phyloP scores from a whole-genome alignment of 2,797 vertebrate species.

The Aeoliscus strigatus region DNA sequence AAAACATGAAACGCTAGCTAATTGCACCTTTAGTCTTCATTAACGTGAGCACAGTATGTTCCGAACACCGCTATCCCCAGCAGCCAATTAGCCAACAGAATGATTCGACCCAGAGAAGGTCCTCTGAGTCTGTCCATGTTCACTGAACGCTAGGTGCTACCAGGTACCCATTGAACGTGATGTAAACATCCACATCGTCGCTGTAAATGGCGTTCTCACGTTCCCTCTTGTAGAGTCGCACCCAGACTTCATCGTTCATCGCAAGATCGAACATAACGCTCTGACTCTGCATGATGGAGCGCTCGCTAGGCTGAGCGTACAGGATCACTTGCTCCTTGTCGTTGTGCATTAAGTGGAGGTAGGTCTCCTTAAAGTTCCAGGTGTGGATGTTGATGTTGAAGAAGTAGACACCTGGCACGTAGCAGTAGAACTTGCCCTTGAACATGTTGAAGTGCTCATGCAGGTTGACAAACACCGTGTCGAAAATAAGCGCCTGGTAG shows the following conservation, averaged over 20 bases:
- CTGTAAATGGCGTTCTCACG: conserved; percentile 92
- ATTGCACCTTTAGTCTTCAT: no score
- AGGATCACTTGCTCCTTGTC: conserved; percentile 81
- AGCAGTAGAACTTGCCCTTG: conserved; percentile 81
- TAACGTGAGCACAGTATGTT: no score
- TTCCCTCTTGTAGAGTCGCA: conserved; percentile 88
- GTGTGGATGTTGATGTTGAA: conserved; percentile 97
- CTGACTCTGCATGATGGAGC: conserved; percentile 98
- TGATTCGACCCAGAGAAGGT: no score
- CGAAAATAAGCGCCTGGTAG: conserved; percentile 85
- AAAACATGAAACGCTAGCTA: no score
- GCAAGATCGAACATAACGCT: conserved; percentile 86
- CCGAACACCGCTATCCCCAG: no score
- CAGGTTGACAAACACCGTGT: conserved; percentile 89
- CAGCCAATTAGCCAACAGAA: no score
- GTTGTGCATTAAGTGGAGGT: conserved; percentile 90
- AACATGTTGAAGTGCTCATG: conserved; percentile 89
- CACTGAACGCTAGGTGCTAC: no score
- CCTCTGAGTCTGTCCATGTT: no score
- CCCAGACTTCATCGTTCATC: conserved; percentile 82
- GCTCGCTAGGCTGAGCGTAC: conserved; percentile 91
- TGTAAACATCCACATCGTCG: conserved; percentile 88
- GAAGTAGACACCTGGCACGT: conserved; percentile 83
- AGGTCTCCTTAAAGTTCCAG: conserved; percentile 98
- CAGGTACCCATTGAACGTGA: conserved; percentile 93